These are phyloP conservation scores for Myotis vivesi DNA, from an alignment of 2,797 vertebrate genomes.

Conservation along the genomic window DNA sequence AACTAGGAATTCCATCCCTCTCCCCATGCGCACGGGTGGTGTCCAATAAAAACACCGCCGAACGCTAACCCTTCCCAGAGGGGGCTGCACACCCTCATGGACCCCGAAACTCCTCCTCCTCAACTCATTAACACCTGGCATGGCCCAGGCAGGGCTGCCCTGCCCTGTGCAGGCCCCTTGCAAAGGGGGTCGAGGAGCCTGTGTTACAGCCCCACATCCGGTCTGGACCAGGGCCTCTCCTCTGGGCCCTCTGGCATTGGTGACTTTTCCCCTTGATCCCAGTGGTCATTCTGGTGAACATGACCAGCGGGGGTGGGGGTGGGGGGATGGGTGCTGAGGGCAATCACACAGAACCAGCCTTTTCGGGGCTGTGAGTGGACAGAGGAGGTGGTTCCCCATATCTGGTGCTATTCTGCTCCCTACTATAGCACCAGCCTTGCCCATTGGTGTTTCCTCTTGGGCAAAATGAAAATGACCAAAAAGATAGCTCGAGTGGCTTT, in stretches of 20 bases:
- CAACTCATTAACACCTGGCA: not conserved
- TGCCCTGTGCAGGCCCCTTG: not conserved
- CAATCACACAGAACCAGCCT: not conserved
- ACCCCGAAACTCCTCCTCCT: not conserved
- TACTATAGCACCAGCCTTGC: not conserved
- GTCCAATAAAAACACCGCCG: not conserved
- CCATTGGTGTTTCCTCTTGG: not conserved
- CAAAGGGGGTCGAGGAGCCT: not conserved
- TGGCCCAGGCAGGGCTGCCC: not conserved
- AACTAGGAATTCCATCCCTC: too few relatives aligned
- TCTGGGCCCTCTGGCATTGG: not conserved
- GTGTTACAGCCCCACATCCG: not conserved
- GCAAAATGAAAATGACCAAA: not conserved
- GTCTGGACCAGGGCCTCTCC: not conserved
- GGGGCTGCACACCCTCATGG: not conserved
- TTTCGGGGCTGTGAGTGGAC: not conserved
- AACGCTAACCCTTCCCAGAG: accelerated
- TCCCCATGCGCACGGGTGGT: not conserved
- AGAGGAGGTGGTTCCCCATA: accelerated
- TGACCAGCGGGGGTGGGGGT: not conserved
- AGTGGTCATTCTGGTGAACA: not conserved
- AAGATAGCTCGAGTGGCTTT: not conserved
- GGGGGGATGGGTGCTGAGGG: not conserved
- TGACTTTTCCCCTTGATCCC: not conserved
- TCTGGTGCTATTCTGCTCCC: not conserved